Evolutionary conservation across 2,113 vertebrate species (phyloP), one percentile per base, ranked within the genome.

Genomic region (Eonycteris spelaea): DNA sequence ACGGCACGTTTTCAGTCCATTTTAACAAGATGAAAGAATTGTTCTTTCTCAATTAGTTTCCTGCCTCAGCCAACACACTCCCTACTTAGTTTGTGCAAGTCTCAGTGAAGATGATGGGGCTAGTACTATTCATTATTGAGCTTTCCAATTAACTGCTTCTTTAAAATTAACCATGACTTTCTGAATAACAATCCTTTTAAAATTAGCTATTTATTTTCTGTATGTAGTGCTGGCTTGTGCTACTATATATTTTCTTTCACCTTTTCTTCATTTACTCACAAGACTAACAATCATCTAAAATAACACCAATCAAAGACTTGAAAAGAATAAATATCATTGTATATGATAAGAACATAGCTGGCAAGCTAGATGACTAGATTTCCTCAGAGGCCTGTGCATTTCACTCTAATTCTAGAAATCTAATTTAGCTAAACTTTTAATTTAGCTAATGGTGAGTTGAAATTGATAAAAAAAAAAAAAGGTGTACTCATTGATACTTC

Each of bases 161-260:
- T 90, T 78, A 85, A 95, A 90, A 88, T 70, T 35, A 22, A 22
- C 68, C 33, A 55, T 77, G 77, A 70, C 26, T 88, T 95, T 91
- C 33, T 63, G 19, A 85, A 70, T 63, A 95, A 21, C 22, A 57
- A 55, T 73, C 1, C 7, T 68, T 43, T 95, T 55, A 55, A 74
- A 95, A 84, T 63, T 22, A 79, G 75, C 33, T 30, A 7, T 94
- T 92, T 53, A 45, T 24, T 55, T 83, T 84, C 65, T 10, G 3
- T 35, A 45, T 4, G 3, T n/a, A 73, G 11, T 45, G 35, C 43
- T 82, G 67, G 14, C 16, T 77, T 68, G 11, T 45, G 21, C 35
- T 84, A 19, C 51, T 43, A 9, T 63, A 35, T 55, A 65, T 68
- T 94, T 84, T 14, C 40, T 87, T 96, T 86, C 40, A 26, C 30